Percentiles rank a stretch among this genome's conserved stretches.
Conservation (phyloP, 2,113 vertebrate species). For the Ctenodactylus gundi region DNA sequence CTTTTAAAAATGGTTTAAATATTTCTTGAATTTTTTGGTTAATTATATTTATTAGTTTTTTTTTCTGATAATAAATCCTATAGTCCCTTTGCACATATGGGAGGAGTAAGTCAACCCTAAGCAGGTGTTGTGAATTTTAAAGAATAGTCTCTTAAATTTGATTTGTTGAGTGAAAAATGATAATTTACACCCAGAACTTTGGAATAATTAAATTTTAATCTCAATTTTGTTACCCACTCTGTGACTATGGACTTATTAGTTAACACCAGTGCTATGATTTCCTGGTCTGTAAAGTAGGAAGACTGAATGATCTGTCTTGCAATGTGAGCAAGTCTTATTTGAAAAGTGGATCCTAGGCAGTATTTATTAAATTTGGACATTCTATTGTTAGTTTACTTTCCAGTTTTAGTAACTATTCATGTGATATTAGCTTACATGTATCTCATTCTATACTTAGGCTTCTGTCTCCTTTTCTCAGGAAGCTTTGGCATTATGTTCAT, state of each 20-base stretch:
- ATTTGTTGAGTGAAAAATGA: neutral
- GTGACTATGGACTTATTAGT: neutral
- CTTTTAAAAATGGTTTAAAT: neutral
- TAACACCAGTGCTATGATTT: neutral
- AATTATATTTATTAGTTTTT: neutral
- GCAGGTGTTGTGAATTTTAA: neutral
- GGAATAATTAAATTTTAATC: neutral
- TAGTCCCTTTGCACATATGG: neutral
- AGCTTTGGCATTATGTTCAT: neutral
- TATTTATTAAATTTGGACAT: neutral
- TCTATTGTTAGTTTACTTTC: slow-evolving; percentile 3
- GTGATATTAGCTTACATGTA: neutral
- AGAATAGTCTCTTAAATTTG: neutral
- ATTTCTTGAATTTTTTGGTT: neutral
- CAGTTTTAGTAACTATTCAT: neutral
- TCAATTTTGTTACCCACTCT: neutral
- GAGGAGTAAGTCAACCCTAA: fast-evolving
- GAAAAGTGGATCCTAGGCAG: neutral
- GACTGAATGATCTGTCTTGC: no score
- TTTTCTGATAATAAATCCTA: neutral
- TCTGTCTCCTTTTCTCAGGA: neutral
- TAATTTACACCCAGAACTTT: neutral
- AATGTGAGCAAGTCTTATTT: neutral
- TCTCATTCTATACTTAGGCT: neutral
- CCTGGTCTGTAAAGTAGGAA: neutral